Conservation (phyloP, 2,888 invertebrate genomes). For the Tridacna crocea region DNA sequence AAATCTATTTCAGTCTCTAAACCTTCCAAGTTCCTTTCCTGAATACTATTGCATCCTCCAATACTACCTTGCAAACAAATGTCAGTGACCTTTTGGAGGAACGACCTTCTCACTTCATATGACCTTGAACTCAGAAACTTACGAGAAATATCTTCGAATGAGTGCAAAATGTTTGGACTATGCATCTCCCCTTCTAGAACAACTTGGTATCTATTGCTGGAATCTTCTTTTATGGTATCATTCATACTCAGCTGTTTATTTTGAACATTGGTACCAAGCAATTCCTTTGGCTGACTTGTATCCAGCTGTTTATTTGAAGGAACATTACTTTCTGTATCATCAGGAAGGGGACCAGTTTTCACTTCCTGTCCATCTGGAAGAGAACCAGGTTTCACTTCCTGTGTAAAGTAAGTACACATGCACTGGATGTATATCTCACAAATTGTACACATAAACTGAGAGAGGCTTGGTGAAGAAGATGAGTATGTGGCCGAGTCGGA, state of each 20-base stretch:
- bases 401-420: not conserved
- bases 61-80: not conserved
- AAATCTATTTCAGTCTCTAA: not conserved
- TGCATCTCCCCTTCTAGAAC: not conserved
- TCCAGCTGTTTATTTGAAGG: not conserved
- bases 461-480: slow-evolving; percentile 60
- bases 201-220: not conserved
- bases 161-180: not conserved
- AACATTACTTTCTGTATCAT: not conserved
- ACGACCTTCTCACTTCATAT: slow-evolving; percentile 55
- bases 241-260: not conserved
- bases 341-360: not conserved
- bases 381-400: not conserved
- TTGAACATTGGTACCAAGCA: not conserved
- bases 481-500: slow-evolving; percentile 28
- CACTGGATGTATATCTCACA: slow-evolving; percentile 35
- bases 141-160: slow-evolving; percentile 36
- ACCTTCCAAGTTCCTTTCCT: not conserved
- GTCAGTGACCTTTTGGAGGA: slow-evolving; percentile 23
- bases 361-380: not conserved
- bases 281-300: not conserved
- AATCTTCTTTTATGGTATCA: not conserved
- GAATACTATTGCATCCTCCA: too few relatives aligned
- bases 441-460: slow-evolving; percentile 62
- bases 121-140: slow-evolving; percentile 43